Evolutionary conservation across 2,797 vertebrate genomes (phyloP).

Genomic region (Lepus townsendii): DNA sequence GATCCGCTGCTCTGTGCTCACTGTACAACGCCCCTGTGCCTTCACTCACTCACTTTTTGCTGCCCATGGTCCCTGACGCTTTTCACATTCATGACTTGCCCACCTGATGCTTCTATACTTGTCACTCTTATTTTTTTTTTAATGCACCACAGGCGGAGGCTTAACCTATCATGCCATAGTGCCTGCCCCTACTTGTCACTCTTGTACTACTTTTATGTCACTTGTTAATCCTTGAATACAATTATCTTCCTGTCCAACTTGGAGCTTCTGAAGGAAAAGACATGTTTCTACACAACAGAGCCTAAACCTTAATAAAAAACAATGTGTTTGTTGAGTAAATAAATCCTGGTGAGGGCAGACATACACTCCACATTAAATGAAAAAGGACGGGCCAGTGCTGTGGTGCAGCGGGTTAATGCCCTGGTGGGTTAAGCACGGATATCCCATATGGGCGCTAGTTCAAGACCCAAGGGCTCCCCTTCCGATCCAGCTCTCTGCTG

Average conservation of each 20-base stretch:
- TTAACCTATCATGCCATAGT: too few relatives aligned
- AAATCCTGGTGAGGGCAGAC: not conserved
- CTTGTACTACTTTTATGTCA: not conserved
- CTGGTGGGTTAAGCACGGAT: not conserved
- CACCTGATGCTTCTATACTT: not conserved
- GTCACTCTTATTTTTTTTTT: not conserved
- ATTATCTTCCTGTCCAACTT: not conserved
- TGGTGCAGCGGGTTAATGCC: too few relatives aligned
- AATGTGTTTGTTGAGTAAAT: not conserved
- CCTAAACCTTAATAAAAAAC: not conserved
- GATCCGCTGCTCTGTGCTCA: not conserved
- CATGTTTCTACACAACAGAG: not conserved
- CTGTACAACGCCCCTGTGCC: not conserved
- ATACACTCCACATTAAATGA: not conserved
- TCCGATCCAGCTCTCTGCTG: too few relatives aligned
- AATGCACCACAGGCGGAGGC: too few relatives aligned
- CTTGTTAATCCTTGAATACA: conserved; percentile 22
- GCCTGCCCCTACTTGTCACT: too few relatives aligned
- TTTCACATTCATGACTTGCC: not conserved
- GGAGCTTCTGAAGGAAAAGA: conserved; percentile 12
- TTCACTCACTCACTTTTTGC: not conserved
- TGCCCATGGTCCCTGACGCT: not conserved
- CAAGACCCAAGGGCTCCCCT: too few relatives aligned
- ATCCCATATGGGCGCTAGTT: too few relatives aligned
- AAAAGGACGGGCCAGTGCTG: not conserved